phyloP scores from a whole-genome alignment of 1,140 invertebrate genomes.

The Drosophila rufa region DNA sequence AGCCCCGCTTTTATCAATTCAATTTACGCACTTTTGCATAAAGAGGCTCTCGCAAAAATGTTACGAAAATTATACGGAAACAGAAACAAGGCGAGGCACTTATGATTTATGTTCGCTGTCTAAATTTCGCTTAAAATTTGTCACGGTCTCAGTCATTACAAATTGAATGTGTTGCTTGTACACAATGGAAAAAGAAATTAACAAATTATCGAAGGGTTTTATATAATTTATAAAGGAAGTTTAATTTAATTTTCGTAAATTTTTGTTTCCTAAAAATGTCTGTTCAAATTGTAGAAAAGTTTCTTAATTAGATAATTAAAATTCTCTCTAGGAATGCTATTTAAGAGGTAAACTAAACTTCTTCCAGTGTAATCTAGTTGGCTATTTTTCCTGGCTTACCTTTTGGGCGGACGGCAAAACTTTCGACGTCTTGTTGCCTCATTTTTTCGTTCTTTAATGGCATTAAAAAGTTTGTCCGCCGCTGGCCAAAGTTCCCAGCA shows the following conservation, averaged over 20 bases:
- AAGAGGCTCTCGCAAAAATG: conserved; percentile 48
- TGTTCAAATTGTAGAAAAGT: not conserved
- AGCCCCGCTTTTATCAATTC: conserved; percentile 74
- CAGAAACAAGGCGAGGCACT: not conserved
- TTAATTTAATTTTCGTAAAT: too few relatives aligned
- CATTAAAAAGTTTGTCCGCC: conserved; percentile 80
- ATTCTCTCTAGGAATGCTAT: too few relatives aligned
- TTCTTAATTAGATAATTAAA: too few relatives aligned
- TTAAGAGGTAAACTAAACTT: not conserved
- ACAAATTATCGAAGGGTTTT: not conserved
- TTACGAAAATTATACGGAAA: conserved; percentile 22
- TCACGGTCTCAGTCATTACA: conserved; percentile 8
- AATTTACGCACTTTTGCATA: conserved; percentile 72
- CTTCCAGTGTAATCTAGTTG: conserved; percentile 8
- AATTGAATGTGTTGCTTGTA: conserved; percentile 40
- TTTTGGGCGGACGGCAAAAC: conserved; percentile 53
- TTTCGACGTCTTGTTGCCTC: conserved; percentile 57
- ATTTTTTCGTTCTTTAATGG: conserved; percentile 66
- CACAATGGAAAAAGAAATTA: not conserved
- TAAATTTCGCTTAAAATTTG: conserved; percentile 42
- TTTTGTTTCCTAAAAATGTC: not conserved
- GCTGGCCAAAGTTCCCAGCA: conserved; percentile 66
- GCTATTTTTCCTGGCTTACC: conserved; percentile 38
- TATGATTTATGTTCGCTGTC: conserved; percentile 45
- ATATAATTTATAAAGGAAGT: too few relatives aligned